Base-by-base conservation (phyloP, 2,888 invertebrate species). In the Polyploca ridens region DNA sequence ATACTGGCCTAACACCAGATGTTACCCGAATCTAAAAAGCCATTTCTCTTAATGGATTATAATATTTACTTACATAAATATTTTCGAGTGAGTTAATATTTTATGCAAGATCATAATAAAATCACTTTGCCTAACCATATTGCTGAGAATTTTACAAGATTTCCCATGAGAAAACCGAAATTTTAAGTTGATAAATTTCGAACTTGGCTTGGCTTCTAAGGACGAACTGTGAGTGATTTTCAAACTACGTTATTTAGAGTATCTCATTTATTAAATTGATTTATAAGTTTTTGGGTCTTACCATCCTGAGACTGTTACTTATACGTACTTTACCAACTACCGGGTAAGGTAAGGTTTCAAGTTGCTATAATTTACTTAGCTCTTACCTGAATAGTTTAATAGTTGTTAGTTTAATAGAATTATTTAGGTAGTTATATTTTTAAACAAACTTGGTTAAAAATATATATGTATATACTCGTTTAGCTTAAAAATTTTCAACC, bases 141-240 rank as follows among this genome's bases (percentile, higher is more conserved):
- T 54, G 54, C 54, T 54, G 16, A 19, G 7, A 54, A 54, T n/a
- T 54, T 54, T 54, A n/a, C 16, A 54, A 54, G 54, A 54, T 54
- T 54, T 54, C 54, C 54, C 54, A 19, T 54, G 54, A 54, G 54
- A 54, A n/a, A 19, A 8, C 54, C 19, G 19, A 54, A 54, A 54
- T 54, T 54, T 54, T 54, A 54, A 54, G 54, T 54, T 54, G 19
- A 54, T 54, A 54, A 54, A 19, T 10, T 19, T 54, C 16, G 10
- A 54, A 54, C 19, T 54, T 19, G 54, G 19, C 54, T 54, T 19
- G 16, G 19, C 19, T 54, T 54, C 54, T 19, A 54, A 54, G 16
- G 54, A 54, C 19, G 14, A 54, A 54, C 19, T n/a, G 16, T n/a
- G 10, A 10, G 54, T 49, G 14, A 49, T 49, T n/a, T 49, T 49